Evolutionary conservation across 2,888 invertebrate species (phyloP).

Genomic region (Rotaria macrura): DNA sequence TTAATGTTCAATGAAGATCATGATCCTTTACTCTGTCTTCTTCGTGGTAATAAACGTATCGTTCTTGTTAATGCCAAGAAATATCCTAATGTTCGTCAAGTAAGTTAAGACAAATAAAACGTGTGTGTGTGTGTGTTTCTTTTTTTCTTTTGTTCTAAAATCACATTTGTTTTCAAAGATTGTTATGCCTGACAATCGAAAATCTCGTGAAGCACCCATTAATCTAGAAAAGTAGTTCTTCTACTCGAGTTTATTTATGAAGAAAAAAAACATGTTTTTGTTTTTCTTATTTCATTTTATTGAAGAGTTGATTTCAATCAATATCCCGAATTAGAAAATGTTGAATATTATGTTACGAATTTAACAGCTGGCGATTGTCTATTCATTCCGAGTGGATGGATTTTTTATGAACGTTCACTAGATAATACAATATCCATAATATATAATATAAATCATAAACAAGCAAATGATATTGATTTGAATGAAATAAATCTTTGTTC

Average conservation of each 20-base stretch:
- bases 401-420: not conserved
- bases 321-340: conserved; percentile 29
- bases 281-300: not conserved
- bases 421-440: not conserved
- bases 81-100: not conserved
- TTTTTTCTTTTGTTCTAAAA: too few relatives aligned
- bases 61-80: not conserved
- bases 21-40: not conserved
- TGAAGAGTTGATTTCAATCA: conserved; percentile 32
- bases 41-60: not conserved
- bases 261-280: too few relatives aligned
- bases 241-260: not conserved
- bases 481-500: not conserved
- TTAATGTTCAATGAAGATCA: not conserved
- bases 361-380: conserved; percentile 35
- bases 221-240: not conserved
- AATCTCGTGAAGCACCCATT: not conserved
- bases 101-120: not conserved
- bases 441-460: not conserved
- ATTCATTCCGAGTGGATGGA: conserved; percentile 34
- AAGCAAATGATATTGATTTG: not conserved
- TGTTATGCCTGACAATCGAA: not conserved
- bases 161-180: not conserved
- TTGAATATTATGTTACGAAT: conserved; percentile 33
- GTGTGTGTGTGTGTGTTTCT: too few relatives aligned